phyloP scores from a whole-genome alignment of 2,797 vertebrate genomes.

The Cynodonichthys magdalenae region DNA sequence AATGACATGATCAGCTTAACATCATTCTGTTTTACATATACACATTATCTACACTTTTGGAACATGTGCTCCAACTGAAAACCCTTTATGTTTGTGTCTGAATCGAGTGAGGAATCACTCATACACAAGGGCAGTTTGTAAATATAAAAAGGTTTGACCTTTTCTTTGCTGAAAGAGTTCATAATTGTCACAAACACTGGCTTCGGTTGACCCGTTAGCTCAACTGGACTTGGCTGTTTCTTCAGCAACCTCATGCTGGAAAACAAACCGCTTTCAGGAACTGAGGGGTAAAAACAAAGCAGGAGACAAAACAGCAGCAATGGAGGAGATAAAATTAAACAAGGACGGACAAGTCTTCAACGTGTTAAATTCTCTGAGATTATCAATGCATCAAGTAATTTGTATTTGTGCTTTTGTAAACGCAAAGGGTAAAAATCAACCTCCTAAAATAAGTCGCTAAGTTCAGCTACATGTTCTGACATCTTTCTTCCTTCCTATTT shows the following conservation, averaged over 20 bases:
- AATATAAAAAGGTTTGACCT: neutral
- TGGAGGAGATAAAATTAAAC: conserved; percentile 17
- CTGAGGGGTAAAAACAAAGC: conserved; percentile 15
- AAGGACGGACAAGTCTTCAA: neutral
- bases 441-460: conserved; percentile 11
- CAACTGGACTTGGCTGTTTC: conserved; percentile 40
- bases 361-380: conserved; percentile 9
- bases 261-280: conserved; percentile 34
- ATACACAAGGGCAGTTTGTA: neutral
- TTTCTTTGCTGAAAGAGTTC: conserved; percentile 31
- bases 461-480: conserved; percentile 10
- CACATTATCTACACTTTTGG: neutral
- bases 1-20: neutral
- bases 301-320: conserved; percentile 24
- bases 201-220: conserved; percentile 48
- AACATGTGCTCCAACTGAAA: neutral
- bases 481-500: conserved; percentile 18
- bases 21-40: neutral
- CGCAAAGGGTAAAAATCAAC: neutral
- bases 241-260: conserved; percentile 26
- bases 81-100: neutral
- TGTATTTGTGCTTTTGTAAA: conserved; percentile 15
- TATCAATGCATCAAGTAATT: conserved; percentile 33
- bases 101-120: neutral
- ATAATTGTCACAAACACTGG: conserved; percentile 34